Percentiles rank a stretch among this genome's conserved stretches.
phyloP scores from a whole-genome alignment of 30 jellyfish, hydroid and myxozoan genomes.

The Catostylus mosaicus region DNA sequence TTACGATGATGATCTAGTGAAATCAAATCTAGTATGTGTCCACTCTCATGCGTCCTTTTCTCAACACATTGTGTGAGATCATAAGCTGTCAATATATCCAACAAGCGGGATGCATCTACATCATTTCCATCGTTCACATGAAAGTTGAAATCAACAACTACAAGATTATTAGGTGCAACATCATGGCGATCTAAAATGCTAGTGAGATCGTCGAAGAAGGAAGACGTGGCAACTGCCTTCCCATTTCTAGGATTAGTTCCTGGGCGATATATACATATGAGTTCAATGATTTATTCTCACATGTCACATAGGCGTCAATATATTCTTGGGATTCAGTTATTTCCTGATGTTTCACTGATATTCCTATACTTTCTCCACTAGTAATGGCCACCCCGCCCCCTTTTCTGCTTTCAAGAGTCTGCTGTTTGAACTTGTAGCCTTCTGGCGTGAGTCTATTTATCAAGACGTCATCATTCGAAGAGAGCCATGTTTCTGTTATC shows the following conservation, averaged over 20 bases:
- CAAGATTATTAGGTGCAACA: conserved; percentile 17
- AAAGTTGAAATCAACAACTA: conserved; percentile 54
- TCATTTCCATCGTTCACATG: conserved; percentile 26
- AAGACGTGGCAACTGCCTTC: conserved; percentile 11
- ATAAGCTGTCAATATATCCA: conserved; percentile 5
- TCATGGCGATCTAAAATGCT: conserved; percentile 20
- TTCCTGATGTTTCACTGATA: conserved; percentile 32
- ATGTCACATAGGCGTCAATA: conserved; percentile 33
- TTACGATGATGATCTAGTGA: conserved; percentile 56
- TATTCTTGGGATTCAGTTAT: conserved; percentile 17
- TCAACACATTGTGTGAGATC: conserved; percentile 54
- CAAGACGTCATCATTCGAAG: conserved; percentile 34
- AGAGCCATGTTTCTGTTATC: conserved; percentile 47
- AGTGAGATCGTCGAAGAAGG: conserved; percentile 31
- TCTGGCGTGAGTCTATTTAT: conserved; percentile 40
- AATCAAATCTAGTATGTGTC: conserved; percentile 43
- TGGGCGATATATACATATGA: conserved; percentile 30
- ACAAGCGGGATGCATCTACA: conserved; percentile 42
- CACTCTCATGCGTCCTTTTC: conserved; percentile 43
- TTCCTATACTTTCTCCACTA: background rate
- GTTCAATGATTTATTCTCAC: conserved; percentile 32
- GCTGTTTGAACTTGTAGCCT: conserved; percentile 21
- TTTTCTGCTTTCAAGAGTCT: conserved; percentile 29
- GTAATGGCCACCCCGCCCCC: conserved; percentile 27
- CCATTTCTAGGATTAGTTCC: conserved; percentile 52